Evolutionary conservation across 2,797 vertebrate species (phyloP), one percentile per base, ranked within the genome.

Genomic region (Buceros bicornis): DNA sequence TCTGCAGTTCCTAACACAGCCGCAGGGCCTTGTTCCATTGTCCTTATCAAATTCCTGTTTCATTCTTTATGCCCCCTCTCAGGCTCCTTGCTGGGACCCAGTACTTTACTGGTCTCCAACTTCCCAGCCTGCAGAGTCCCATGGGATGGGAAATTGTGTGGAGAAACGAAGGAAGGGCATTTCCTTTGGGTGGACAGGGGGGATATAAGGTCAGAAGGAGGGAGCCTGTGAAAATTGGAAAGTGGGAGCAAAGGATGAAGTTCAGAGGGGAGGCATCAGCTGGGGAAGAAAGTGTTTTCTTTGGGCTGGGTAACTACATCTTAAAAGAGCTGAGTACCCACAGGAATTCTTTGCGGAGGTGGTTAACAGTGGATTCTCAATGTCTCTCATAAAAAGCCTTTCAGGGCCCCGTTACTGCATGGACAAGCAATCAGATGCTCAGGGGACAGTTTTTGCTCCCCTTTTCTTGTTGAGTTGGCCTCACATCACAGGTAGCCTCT

Each of bases 91-190:
- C 61, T 89, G 50, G 53, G 64, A 91, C 11, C 10, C 29, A 16
- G 42, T 51, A 10, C 37, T 60, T 69, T 29, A 15, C 15, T 76
- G 42, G 6, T 77, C 71, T 93, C 16, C 45, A 71, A 33, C 71
- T 96, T 94, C 83, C 78, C 83, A 94, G 69, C 67, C 56, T 74
- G 43, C 13, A 48, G 83, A 60, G 19, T 93, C 81, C 48, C 81
- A 22, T 0, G 50, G 83, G 67, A 77, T 82, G 37, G 74, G 42
- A 80, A 57, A 28, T 12, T 24, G 10, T 71, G 37, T 88, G 61
- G 67, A 57, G 53, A 78, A 82, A 71, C 48, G 80, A 84, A 93
- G 71, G 66, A 89, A 84, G 45, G 57, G 37, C 67, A 91, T 15
- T 95, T 97, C 81, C 92, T 96, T 87, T 78, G 61, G 7, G 42